Base-by-base conservation (phyloP, 1,140 invertebrate species). In the Oedothorax gibbosus region DNA sequence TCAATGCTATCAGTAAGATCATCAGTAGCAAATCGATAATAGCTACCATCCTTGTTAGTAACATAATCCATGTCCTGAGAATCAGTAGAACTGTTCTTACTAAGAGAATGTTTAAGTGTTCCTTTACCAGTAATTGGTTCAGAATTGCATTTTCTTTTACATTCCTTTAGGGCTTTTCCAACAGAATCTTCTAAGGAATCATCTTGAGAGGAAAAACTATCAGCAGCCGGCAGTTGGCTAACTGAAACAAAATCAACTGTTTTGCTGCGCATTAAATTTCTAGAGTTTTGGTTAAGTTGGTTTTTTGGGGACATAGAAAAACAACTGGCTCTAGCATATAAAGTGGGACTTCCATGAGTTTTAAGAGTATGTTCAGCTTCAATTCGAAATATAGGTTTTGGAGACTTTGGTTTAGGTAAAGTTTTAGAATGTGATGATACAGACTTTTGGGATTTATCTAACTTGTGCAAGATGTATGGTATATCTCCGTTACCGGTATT, bases 131-230 rank as follows among this genome's bases (percentile, higher is more conserved):
- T 75, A 21, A 68, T 75, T 35, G 72, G 72, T 60, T 85, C 83
- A 35, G 75, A 71, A 56, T 71, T 54, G n/a, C 53, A 60, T 64
- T 78, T 85, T 81, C 53, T 75, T 21, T 64, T 79, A 10, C 89
- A 88, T 54, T 88, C 87, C 2, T 89, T 81, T 14, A 89, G 86
- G 73, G 89, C 89, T 76, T 88, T 88, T 60, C 90, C 90, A 51
- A 88, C 84, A 20, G 89, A 82, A 89, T 90, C 82, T 65, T 85
- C 75, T 18, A 91, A 87, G 6, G 91, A 90, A 87, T 92, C 91
- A 88, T 92, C 91, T 51, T 89, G 88, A 75, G 88, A 89, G 6
- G 91, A 92, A 85, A 89, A 92, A 85, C 89, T 91, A 64, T 89
- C 89, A 71, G 88, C 88, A 20, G 90, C 88, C 11, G 91, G 91